Conservation (phyloP, 2,888 invertebrate species). For the Diabrotica balteata region DNA sequence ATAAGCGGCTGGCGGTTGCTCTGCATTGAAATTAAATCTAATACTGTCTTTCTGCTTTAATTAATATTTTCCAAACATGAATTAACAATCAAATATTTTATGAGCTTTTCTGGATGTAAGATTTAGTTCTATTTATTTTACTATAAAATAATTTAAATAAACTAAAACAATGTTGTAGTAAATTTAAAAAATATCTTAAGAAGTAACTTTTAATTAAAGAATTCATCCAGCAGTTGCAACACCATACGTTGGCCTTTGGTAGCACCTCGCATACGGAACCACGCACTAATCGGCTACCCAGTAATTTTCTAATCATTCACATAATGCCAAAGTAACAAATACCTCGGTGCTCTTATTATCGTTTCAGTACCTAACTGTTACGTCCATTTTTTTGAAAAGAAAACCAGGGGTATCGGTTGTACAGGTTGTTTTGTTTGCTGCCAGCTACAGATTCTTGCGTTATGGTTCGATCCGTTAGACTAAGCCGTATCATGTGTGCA, state of each 20-base stretch:
- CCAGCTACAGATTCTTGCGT: constrained; percentile 11
- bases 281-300: not conserved
- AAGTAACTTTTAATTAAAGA: too few relatives aligned
- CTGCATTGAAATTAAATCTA: too few relatives aligned
- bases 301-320: constrained; percentile 15
- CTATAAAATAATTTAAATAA: too few relatives aligned
- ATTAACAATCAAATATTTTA: too few relatives aligned
- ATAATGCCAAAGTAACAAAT: constrained; percentile 5
- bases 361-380: constrained; percentile 16
- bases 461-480: constrained; percentile 20
- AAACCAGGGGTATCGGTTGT: constrained; percentile 3
- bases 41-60: too few relatives aligned
- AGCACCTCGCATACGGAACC: constrained; percentile 6
- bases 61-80: too few relatives aligned
- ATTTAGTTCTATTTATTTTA: too few relatives aligned
- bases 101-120: too few relatives aligned
- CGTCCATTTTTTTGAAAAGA: constrained; percentile 1
- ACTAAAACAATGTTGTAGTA: too few relatives aligned
- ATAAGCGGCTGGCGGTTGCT: too few relatives aligned
- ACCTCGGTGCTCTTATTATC: constrained; percentile 10
- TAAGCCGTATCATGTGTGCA: constrained; percentile 13
- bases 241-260: not conserved
- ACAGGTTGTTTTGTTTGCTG: constrained; percentile 20
- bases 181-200: too few relatives aligned
- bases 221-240: too few relatives aligned